phyloP scores from a whole-genome alignment of 2,113 vertebrate genomes.

The Cyprinodon brontotheroides region DNA sequence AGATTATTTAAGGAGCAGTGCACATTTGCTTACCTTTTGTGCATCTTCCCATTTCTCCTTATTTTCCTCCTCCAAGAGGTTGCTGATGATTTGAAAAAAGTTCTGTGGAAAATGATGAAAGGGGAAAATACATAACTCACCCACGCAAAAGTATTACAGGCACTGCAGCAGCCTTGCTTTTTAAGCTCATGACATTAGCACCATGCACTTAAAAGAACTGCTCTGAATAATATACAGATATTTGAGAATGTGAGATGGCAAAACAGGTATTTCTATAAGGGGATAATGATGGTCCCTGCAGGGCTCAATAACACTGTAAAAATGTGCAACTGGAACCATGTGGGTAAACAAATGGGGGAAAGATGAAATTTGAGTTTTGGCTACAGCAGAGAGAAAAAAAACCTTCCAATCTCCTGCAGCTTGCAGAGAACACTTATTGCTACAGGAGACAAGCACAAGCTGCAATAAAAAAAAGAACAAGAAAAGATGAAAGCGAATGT shows the following conservation, averaged over 20 bases:
- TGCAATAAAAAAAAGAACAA: slow-evolving; percentile 52
- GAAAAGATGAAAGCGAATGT: slow-evolving; percentile 69
- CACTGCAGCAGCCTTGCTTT: slow-evolving; percentile 47
- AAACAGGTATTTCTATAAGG: slow-evolving; percentile 36
- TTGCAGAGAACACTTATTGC: slow-evolving; percentile 52
- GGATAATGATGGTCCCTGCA: slow-evolving; percentile 31
- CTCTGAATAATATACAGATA: slow-evolving; percentile 36
- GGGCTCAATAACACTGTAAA: slow-evolving; percentile 31
- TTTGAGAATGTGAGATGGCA: slow-evolving; percentile 22
- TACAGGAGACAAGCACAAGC: slow-evolving; percentile 51
- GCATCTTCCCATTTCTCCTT: slow-evolving; percentile 99
- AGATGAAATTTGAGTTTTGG: slow-evolving; percentile 39
- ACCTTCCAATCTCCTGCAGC: slow-evolving; percentile 59
- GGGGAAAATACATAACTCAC: slow-evolving; percentile 42
- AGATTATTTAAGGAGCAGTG: slow-evolving; percentile 52
- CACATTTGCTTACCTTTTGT: slow-evolving; percentile 87
- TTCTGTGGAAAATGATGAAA: slow-evolving; percentile 85
- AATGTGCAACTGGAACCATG: slow-evolving; percentile 26
- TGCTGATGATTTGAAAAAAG: slow-evolving; percentile 99
- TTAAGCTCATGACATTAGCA: slow-evolving; percentile 45
- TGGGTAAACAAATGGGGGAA: slow-evolving; percentile 34
- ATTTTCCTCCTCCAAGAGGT: slow-evolving; percentile 98
- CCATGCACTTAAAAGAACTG: slow-evolving; percentile 15
- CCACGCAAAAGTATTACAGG: slow-evolving; percentile 49
- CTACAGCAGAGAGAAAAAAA: slow-evolving; percentile 34